Evolutionary conservation across 2,888 invertebrate species (phyloP).

Genomic region (Hydraecia micacea): DNA sequence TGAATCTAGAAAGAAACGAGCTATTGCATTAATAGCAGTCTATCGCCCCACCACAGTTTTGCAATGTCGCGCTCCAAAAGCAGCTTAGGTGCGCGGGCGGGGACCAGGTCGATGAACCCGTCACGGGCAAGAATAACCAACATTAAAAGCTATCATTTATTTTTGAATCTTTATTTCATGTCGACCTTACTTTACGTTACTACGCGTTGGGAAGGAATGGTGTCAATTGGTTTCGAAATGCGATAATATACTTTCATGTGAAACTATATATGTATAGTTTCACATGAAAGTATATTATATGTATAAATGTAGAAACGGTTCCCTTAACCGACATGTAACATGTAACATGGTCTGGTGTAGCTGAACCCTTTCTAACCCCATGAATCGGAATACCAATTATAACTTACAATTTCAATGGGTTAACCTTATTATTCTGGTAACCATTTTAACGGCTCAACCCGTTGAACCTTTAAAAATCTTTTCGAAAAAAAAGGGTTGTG

Average conservation of each 20-base stretch:
- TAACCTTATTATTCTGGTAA: not conserved
- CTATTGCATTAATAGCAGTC: slow-evolving; percentile 50
- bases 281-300: not conserved
- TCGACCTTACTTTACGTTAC: slow-evolving; percentile 19
- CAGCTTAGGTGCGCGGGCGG: slow-evolving; percentile 80
- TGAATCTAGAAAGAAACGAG: slow-evolving; percentile 36
- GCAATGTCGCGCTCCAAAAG: slow-evolving; percentile 86
- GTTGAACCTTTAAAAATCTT: not conserved
- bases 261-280: too few species aligned
- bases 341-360: not conserved
- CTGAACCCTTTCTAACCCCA: not conserved
- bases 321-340: not conserved
- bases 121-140: slow-evolving; percentile 78
- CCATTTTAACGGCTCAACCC: not conserved
- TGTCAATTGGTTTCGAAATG: slow-evolving; percentile 19
- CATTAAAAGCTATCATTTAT: slow-evolving; percentile 68
- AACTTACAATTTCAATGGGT: not conserved
- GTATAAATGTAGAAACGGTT: not conserved
- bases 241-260: too few species aligned
- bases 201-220: slow-evolving; percentile 20
- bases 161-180: slow-evolving; percentile 60
- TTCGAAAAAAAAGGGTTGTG: not conserved
- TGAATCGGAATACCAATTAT: not conserved
- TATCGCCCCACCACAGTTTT: slow-evolving; percentile 68
- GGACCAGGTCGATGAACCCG: slow-evolving; percentile 82